Evolutionary conservation across 2,888 invertebrate genomes (phyloP).

Genomic region (Caenorhabditis sp.): DNA sequence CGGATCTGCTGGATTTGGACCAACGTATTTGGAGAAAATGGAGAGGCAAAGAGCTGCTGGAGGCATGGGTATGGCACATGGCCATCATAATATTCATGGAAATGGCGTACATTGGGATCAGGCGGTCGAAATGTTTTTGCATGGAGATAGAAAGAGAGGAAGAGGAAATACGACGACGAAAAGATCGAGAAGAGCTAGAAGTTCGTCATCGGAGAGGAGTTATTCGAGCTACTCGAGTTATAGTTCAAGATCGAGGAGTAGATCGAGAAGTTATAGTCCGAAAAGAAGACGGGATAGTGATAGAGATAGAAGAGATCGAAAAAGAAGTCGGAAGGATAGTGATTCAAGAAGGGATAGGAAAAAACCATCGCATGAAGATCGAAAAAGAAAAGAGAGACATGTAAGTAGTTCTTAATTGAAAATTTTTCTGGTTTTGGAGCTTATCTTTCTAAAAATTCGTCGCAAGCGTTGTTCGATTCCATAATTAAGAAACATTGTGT

Average conservation of each 20-base stretch:
- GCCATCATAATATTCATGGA: not conserved
- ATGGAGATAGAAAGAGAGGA: not conserved
- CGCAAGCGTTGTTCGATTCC: no score
- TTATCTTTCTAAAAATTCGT: no score
- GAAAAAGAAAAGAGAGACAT: slow-evolving; percentile 7
- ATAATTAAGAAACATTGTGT: no score
- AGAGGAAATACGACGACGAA: not conserved
- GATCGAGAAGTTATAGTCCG: slow-evolving; percentile 23
- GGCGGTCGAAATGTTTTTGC: slow-evolving; percentile 39
- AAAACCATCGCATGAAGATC: not conserved
- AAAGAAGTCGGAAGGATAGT: slow-evolving; percentile 11
- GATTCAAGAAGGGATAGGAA: not conserved
- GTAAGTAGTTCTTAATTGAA: not conserved
- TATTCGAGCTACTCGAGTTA: slow-evolving; percentile 21
- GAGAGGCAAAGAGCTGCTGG: slow-evolving; percentile 11
- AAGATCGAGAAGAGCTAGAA: slow-evolving; percentile 19
- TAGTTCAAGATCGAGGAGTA: slow-evolving; percentile 33
- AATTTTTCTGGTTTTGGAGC: no score
- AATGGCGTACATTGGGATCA: slow-evolving; percentile 40
- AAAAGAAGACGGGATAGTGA: slow-evolving; percentile 21
- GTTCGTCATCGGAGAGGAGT: slow-evolving; percentile 40
- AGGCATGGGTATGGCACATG: slow-evolving; percentile 18
- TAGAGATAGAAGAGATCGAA: slow-evolving; percentile 13
- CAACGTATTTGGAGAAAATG: slow-evolving; percentile 5
- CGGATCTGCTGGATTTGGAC: slow-evolving; percentile 48